A percentile compares a stretch with the other conserved stretches of the same genome.
Evolutionary conservation across 1,140 invertebrate species (phyloP).

Genomic region (Hyles euphorbiae): DNA sequence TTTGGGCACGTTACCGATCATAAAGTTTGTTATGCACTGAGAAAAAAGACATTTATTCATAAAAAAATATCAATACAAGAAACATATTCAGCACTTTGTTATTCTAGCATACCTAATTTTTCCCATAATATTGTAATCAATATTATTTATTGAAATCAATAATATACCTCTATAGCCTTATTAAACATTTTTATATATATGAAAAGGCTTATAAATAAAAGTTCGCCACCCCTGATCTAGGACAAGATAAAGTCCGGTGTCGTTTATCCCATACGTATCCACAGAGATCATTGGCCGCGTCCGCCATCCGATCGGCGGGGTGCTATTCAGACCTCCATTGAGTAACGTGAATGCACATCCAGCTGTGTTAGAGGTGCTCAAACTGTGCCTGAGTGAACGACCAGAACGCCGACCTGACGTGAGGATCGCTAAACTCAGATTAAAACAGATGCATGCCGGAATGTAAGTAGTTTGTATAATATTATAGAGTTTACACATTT

Average conservation of each 20-base stretch:
- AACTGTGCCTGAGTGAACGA: conserved; percentile 87
- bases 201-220: too few species aligned
- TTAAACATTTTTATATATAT: too few species aligned
- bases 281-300: conserved; percentile 69
- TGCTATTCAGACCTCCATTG: conserved; percentile 77
- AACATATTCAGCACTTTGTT: too few species aligned
- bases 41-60: too few species aligned
- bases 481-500: neutral
- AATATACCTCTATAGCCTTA: too few species aligned
- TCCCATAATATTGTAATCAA: too few species aligned
- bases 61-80: too few species aligned
- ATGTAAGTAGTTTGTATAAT: conserved; percentile 70
- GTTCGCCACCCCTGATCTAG: too few species aligned
- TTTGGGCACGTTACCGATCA: too few species aligned
- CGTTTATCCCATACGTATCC: conserved; percentile 1
- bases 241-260: neutral
- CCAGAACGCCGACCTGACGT: conserved; percentile 83
- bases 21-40: too few species aligned
- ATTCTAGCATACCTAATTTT: too few species aligned
- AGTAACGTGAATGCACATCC: conserved; percentile 76
- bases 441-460: conserved; percentile 87
- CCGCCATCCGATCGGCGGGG: conserved; percentile 68
- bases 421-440: conserved; percentile 79
- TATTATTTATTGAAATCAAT: too few species aligned
- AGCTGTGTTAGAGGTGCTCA: conserved; percentile 81